Evolutionary conservation across 2,888 invertebrate species (phyloP).

Genomic region (Dugesia japonica): DNA sequence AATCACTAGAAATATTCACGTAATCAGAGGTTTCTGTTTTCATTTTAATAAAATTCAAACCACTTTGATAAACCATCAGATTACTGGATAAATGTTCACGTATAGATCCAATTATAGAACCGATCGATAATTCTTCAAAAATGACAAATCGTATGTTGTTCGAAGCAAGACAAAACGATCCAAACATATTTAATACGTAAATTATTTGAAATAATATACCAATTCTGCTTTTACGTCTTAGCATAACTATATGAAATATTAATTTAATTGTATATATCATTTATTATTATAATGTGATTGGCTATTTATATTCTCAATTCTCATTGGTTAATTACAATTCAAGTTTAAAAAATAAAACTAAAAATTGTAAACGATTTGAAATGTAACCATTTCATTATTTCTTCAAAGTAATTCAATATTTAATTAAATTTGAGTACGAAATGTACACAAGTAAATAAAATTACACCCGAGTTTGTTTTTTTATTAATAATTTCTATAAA

Average conservation of each 20-base stretch:
- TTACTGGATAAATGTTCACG: background rate
- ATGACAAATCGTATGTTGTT: background rate
- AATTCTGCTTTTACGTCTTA: background rate
- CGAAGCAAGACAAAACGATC: background rate
- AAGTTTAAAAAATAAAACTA: background rate
- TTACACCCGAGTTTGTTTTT: no score
- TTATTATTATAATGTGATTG: background rate
- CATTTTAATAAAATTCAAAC: background rate
- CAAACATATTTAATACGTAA: background rate
- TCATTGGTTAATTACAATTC: background rate
- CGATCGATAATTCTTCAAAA: background rate
- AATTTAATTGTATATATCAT: background rate
- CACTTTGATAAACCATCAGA: background rate
- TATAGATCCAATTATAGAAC: background rate
- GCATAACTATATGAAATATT: slow-evolving; percentile 9
- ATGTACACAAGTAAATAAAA: no score
- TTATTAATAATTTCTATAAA: no score
- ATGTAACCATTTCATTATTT: no score
- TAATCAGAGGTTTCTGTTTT: background rate
- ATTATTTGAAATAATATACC: background rate
- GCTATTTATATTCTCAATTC: background rate
- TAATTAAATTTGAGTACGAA: no score
- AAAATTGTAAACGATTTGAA: no score
- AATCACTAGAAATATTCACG: background rate
- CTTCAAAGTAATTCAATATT: no score